A percentile compares a stretch with the other conserved stretches of the same genome.
Evolutionary conservation across 2,888 invertebrate genomes (phyloP).

Genomic region (Trichopria drosophilae): DNA sequence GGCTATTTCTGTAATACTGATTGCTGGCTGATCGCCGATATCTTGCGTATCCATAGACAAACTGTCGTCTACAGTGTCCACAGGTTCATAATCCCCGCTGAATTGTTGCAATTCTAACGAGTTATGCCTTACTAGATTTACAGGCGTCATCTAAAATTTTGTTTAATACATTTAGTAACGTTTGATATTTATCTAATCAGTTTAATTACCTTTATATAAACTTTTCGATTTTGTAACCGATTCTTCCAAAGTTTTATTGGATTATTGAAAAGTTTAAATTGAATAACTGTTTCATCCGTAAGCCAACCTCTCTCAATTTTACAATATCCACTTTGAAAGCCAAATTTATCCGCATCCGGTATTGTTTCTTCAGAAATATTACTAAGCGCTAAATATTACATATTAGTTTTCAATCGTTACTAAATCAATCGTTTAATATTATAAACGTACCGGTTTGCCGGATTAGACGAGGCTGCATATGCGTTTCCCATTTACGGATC

Average conservation of each 20-base stretch:
- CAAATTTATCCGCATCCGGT: constrained; percentile 68
- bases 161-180: constrained; percentile 3
- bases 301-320: constrained; percentile 82
- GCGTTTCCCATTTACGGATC: constrained; percentile 81
- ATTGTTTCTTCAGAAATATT: constrained; percentile 49
- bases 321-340: constrained; percentile 63
- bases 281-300: constrained; percentile 78
- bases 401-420: background rate
- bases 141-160: constrained; percentile 65
- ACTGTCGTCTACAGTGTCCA: constrained; percentile 56
- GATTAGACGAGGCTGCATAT: constrained; percentile 69
- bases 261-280: constrained; percentile 80
- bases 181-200: constrained; percentile 4
- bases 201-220: constrained; percentile 72
- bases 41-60: constrained; percentile 61
- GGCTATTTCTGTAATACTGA: constrained; percentile 61
- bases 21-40: constrained; percentile 53
- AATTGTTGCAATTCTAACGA: constrained; percentile 54
- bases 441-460: constrained; percentile 57
- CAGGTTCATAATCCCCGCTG: constrained; percentile 49
- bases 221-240: constrained; percentile 68
- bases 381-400: constrained; percentile 43
- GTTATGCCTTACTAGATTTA: constrained; percentile 63
- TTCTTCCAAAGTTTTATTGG: constrained; percentile 78
- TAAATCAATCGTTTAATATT: background rate